These are phyloP conservation scores for Lordiphosa clarofinis DNA, from an alignment of 1,140 invertebrate genomes.

Conservation along the genomic window DNA sequence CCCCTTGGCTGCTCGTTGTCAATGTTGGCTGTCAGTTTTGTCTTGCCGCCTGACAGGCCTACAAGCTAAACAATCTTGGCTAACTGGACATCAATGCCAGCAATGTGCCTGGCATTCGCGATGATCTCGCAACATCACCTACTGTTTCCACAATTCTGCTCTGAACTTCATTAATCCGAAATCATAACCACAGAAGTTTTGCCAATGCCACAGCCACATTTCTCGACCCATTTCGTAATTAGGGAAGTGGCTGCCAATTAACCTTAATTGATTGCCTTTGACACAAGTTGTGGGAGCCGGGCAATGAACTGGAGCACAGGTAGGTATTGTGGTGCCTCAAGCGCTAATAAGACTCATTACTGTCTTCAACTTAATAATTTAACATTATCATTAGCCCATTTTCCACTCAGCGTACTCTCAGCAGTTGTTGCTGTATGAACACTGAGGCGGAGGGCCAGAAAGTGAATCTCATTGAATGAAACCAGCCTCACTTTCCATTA, in stretches of 20 bases:
- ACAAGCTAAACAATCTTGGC: slow-evolving; percentile 55
- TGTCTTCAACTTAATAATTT: slow-evolving; percentile 4
- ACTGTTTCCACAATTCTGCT: slow-evolving; percentile 18
- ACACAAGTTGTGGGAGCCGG: slow-evolving; percentile 60
- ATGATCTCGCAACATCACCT: slow-evolving; percentile 57
- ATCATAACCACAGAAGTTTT: slow-evolving; percentile 63
- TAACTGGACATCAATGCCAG: slow-evolving; percentile 55
- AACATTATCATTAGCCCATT: slow-evolving; percentile 50
- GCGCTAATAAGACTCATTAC: slow-evolving; percentile 40
- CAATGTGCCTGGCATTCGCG: slow-evolving; percentile 44
- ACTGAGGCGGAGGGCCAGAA: slow-evolving; percentile 18
- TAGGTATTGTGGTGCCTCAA: neutral
- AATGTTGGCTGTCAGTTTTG: slow-evolving; percentile 75
- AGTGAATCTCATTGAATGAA: slow-evolving; percentile 43
- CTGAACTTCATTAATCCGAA: slow-evolving; percentile 67
- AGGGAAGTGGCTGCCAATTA: slow-evolving; percentile 74
- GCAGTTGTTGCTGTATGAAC: slow-evolving; percentile 12
- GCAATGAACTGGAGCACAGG: slow-evolving; percentile 49
- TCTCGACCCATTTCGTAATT: slow-evolving; percentile 54
- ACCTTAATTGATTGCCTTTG: slow-evolving; percentile 76
- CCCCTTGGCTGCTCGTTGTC: slow-evolving; percentile 40
- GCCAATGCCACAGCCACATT: slow-evolving; percentile 54
- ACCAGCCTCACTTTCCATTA: slow-evolving; percentile 59
- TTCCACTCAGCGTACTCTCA: slow-evolving; percentile 11
- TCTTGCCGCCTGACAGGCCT: slow-evolving; percentile 61